Evolutionary conservation across 1,140 invertebrate species (phyloP).

Genomic region (Diuraphis noxia): DNA sequence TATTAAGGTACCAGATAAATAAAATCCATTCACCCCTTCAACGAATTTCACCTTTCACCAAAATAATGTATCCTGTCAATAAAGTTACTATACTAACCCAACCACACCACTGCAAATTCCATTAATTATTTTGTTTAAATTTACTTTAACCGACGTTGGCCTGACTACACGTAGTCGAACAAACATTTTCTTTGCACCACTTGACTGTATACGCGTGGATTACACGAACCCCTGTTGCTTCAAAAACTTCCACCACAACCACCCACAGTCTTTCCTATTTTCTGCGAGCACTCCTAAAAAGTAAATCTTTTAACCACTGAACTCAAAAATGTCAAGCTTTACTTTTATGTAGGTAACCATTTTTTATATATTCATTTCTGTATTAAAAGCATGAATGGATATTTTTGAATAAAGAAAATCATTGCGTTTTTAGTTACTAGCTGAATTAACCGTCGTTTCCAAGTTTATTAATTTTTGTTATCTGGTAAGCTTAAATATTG

Average conservation of each 20-base stretch:
- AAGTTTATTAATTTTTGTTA: too few species aligned
- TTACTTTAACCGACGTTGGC: background rate
- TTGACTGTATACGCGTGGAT: background rate
- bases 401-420: background rate
- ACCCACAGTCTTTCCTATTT: background rate
- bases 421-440: background rate
- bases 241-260: background rate
- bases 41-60: background rate
- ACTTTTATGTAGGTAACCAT: background rate
- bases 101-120: background rate
- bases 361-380: background rate
- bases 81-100: background rate
- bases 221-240: background rate
- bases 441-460: too few species aligned
- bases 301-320: background rate
- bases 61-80: background rate
- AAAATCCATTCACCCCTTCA: background rate
- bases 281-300: background rate
- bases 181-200: background rate
- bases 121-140: constrained; percentile 22
- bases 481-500: too few species aligned
- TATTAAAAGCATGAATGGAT: background rate
- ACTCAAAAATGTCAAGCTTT: background rate
- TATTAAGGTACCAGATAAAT: background rate
- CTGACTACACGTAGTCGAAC: background rate